Evolutionary conservation across 2,797 vertebrate genomes (phyloP).

Genomic region (Falco cherrug): DNA sequence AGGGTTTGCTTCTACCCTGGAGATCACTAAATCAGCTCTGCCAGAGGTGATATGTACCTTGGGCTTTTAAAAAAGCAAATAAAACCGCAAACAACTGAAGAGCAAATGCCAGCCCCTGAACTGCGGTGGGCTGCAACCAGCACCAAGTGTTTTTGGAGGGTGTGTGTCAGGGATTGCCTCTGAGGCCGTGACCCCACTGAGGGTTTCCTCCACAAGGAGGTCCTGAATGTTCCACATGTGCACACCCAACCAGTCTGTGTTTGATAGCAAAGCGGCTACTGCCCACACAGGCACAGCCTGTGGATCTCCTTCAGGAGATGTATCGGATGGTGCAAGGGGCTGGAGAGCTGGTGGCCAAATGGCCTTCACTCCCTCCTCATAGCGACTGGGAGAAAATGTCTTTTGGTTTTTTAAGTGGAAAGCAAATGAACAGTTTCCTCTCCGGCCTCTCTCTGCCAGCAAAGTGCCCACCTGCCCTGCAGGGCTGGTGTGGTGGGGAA

Average conservation of each 20-base stretch:
- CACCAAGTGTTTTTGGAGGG: neutral
- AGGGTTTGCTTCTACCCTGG: neutral
- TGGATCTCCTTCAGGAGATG: neutral
- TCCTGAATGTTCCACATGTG: accelerated
- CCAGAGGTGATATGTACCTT: neutral
- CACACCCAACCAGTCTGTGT: accelerated
- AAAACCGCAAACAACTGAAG: neutral
- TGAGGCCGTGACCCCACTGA: accelerated
- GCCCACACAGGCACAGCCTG: neutral
- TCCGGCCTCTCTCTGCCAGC: neutral
- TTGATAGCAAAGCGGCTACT: neutral
- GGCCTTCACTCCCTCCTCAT: neutral
- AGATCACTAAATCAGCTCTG: neutral
- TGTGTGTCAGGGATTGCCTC: accelerated
- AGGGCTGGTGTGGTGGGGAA: neutral
- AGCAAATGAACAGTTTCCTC: neutral
- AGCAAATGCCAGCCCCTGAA: neutral
- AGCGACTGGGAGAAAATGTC: neutral
- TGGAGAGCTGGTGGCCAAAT: neutral
- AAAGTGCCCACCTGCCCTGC: neutral
- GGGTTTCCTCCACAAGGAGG: neutral
- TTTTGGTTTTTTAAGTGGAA: neutral
- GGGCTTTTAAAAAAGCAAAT: neutral
- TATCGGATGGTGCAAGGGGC: accelerated
- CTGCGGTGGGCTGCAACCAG: neutral